phyloP scores from a whole-genome alignment of 2,113 vertebrate genomes.

The Aegotheles bennettii region DNA sequence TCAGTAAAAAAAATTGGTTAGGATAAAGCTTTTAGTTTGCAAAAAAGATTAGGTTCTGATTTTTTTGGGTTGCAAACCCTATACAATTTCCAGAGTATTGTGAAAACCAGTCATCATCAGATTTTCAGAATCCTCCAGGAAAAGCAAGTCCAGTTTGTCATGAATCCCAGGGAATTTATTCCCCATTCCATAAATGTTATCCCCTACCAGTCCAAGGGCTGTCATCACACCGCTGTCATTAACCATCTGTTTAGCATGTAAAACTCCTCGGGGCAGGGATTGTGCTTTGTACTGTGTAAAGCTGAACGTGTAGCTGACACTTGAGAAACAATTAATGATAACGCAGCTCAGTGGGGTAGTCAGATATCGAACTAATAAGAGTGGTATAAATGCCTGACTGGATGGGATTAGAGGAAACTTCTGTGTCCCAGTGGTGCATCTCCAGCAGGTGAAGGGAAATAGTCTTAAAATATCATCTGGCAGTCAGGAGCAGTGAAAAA shows the following conservation, averaged over 20 bases:
- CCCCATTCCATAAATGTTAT: not conserved
- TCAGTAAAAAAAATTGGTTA: not conserved
- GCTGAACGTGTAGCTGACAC: constrained; percentile 47
- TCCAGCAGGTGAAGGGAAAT: constrained; percentile 31
- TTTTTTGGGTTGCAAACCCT: not conserved
- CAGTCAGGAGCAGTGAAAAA: not conserved
- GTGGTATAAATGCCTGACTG: constrained; percentile 44
- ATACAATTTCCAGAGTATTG: not conserved
- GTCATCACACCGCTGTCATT: constrained; percentile 17
- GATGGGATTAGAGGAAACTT: constrained; percentile 42
- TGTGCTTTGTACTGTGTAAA: constrained; percentile 35
- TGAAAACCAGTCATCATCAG: not conserved
- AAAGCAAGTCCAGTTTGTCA: not conserved
- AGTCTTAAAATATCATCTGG: not conserved
- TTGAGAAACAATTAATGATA: constrained; percentile 66
- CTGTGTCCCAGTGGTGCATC: not conserved
- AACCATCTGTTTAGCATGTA: constrained; percentile 57
- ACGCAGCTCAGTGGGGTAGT: constrained; percentile 34
- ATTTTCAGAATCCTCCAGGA: not conserved
- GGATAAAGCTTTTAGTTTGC: not conserved
- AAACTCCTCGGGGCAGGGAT: constrained; percentile 45
- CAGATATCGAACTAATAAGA: constrained; percentile 44
- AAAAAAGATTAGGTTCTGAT: not conserved
- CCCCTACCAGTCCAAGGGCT: constrained; percentile 1
- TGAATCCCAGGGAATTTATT: not conserved